These are phyloP conservation scores for Damaliscus lunatus DNA, from an alignment of 2,113 vertebrate genomes.

Conservation along the genomic window DNA sequence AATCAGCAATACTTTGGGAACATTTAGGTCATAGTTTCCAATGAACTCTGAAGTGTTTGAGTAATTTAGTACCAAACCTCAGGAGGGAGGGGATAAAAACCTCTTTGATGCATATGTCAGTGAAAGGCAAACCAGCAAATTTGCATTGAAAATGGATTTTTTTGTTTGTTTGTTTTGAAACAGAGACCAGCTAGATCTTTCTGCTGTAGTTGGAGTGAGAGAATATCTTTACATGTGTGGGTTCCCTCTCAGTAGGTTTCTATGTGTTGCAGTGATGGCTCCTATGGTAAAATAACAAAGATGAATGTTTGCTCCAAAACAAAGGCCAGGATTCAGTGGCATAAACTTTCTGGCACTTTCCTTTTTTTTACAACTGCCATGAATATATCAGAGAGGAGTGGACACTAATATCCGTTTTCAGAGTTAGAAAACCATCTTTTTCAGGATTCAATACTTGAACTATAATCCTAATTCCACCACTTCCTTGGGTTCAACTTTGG, in stretches of 20 bases:
- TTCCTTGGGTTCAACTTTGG: background rate
- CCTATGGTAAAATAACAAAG: background rate
- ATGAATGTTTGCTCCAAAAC: background rate
- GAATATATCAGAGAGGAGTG: background rate
- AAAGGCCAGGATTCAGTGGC: background rate
- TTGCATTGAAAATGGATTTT: slow-evolving; percentile 55
- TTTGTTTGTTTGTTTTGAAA: slow-evolving; percentile 25
- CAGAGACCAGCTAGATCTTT: background rate
- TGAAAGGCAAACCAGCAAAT: slow-evolving; percentile 62
- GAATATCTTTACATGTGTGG: background rate
- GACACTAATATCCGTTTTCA: background rate
- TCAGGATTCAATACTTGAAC: background rate
- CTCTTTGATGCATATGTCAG: slow-evolving; percentile 18
- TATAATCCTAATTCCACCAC: background rate
- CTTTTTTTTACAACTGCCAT: background rate
- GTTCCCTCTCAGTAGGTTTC: background rate
- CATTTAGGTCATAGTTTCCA: slow-evolving; percentile 69
- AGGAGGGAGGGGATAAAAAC: slow-evolving; percentile 51
- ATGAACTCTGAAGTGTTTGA: slow-evolving; percentile 68
- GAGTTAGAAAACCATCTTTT: background rate
- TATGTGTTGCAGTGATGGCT: background rate
- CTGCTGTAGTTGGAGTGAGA: background rate
- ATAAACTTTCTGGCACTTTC: background rate
- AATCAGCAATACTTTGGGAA: slow-evolving; percentile 69
- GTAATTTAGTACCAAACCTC: slow-evolving; percentile 67